Evolutionary conservation across 1,140 invertebrate species (phyloP), one percentile per base, ranked within the genome.

Genomic region (Alviniconcha marisindica): DNA sequence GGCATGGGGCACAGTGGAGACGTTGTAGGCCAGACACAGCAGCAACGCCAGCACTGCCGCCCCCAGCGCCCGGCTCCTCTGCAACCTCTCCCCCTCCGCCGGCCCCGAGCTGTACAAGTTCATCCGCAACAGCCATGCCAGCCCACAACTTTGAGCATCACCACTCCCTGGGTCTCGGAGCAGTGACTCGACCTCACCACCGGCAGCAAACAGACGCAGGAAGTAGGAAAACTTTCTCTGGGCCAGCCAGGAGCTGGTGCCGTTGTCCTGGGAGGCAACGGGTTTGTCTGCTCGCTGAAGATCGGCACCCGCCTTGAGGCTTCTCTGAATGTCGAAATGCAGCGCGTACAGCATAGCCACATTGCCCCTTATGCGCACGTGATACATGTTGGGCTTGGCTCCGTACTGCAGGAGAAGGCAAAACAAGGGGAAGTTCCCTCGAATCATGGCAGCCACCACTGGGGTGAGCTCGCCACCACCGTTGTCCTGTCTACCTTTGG

Each of bases 381-480:
- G 85, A 66, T 90, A 90, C 15, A 91, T 85, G 81, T 90, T 90
- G 0, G 88, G 84, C 12, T 82, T 81, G 28, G 87, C 88, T 60
- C 89, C 86, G 56, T 87, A 83, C 60, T 87, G 80, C 28, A 91
- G 78, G 15, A 92, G 84, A 14, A 88, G 83, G 42, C 86, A 69
- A 51, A 87, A 87, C 12, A 89, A 81, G 38, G 83, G 86, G 44
- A 85, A 77, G 44, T 86, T 84, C 31, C 86, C 81, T 5, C 81
- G 83, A 12, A 84, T 85, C 28, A 90, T 66, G 31, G 88, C 87
- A 15, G 87, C 85, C 18, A 91, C 14, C 28, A 92, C 73, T 28
- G 91, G 89, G 48, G 90, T 88, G 38, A 91, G 74, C 42, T 89
- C 87, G 33, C 81, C 60, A 42, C 78, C 77, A 18, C 76, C 73